Conservation (phyloP, 92 coral and sea anemone species). For the Diadumene lineata region DNA sequence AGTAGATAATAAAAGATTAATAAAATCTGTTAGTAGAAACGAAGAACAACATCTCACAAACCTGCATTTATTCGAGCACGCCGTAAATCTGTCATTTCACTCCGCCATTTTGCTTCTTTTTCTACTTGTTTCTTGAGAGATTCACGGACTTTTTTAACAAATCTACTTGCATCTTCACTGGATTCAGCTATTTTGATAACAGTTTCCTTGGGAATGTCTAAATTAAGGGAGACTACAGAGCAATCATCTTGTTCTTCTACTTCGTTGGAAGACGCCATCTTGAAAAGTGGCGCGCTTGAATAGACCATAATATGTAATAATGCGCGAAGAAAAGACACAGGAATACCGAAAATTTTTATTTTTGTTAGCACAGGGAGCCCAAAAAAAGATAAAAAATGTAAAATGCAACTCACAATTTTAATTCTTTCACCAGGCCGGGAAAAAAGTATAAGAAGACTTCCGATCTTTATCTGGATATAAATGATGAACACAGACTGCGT, state of each 20-base stretch:
- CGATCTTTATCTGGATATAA: too few species aligned
- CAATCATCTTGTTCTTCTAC: slow-evolving; percentile 49
- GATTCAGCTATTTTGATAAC: slow-evolving; percentile 47
- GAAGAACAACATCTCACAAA: slow-evolving; percentile 23
- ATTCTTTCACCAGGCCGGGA: too few species aligned
- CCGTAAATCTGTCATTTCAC: slow-evolving; percentile 73
- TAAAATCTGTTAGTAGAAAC: too few species aligned
- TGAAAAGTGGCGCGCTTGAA: slow-evolving; percentile 72
- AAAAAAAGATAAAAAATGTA: not conserved
- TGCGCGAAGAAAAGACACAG: not conserved
- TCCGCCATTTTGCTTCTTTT: slow-evolving; percentile 59
- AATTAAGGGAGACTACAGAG: slow-evolving; percentile 48
- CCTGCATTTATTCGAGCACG: slow-evolving; percentile 99
- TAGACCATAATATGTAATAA: slow-evolving; percentile 3
- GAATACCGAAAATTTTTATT: not conserved
- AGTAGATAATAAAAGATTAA: too few species aligned
- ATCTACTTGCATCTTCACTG: slow-evolving; percentile 59
- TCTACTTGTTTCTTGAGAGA: slow-evolving; percentile 53
- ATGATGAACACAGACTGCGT: too few species aligned
- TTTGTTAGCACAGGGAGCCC: not conserved
- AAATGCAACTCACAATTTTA: too few species aligned
- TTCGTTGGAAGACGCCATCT: slow-evolving; percentile 80
- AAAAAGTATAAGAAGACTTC: not conserved
- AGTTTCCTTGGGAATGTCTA: slow-evolving; percentile 56
- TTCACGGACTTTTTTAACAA: slow-evolving; percentile 53